phyloP scores from a whole-genome alignment of 2,888 invertebrate genomes.

The Alsophila aescularia region DNA sequence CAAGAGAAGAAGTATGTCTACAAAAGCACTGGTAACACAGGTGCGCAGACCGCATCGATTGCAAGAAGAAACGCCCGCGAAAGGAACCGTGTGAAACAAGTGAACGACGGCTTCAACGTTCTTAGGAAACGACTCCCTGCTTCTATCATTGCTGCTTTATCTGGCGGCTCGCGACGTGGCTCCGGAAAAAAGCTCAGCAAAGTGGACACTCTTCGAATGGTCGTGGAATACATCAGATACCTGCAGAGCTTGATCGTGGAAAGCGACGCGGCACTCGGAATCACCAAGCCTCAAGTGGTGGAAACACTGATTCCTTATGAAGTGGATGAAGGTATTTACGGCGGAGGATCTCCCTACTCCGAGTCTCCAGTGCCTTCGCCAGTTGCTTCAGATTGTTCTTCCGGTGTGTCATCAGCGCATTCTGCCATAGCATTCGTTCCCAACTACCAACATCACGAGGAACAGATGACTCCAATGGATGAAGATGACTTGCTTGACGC shows the following conservation, averaged over 20 bases:
- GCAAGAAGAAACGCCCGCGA: constrained; percentile 97
- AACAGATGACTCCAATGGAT: constrained; percentile 87
- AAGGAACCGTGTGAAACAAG: constrained; percentile 97
- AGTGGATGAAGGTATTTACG: constrained; percentile 70
- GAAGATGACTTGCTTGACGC: constrained; percentile 94
- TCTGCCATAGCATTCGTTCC: constrained; percentile 52
- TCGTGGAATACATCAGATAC: constrained; percentile 95
- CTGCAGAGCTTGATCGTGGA: constrained; percentile 91
- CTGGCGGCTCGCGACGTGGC: constrained; percentile 87
- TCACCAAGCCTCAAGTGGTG: constrained; percentile 42
- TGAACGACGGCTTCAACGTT: constrained; percentile 96
- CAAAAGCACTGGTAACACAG: constrained; percentile 78
- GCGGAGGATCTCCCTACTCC: constrained; percentile 70
- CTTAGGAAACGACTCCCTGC: constrained; percentile 93
- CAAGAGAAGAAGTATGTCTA: constrained; percentile 87
- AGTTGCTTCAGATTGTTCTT: constrained; percentile 87
- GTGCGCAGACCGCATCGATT: constrained; percentile 91
- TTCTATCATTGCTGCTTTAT: constrained; percentile 88
- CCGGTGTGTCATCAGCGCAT: constrained; percentile 77
- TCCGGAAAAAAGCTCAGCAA: constrained; percentile 94
- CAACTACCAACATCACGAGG: constrained; percentile 59
- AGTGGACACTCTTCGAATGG: constrained; percentile 95
- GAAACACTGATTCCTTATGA: constrained; percentile 50
- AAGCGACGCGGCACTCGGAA: constrained; percentile 83
- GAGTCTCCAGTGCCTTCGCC: constrained; percentile 86